Conservation (phyloP, 2,113 vertebrate genomes). For the Melierax canorus region DNA sequence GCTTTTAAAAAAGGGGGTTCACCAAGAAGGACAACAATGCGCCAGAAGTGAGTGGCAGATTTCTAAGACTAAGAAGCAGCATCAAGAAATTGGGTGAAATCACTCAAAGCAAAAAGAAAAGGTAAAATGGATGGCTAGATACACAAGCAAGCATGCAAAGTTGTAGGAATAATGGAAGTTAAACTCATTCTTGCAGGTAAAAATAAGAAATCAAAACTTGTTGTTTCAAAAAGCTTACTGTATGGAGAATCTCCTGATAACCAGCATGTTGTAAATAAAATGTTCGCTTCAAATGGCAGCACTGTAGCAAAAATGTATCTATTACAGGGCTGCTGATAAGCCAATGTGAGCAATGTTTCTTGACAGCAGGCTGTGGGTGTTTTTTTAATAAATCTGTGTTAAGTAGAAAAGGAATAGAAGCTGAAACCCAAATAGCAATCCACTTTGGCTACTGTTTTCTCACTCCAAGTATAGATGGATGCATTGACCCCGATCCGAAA, state of each 20-base stretch:
- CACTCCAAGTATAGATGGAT: neutral
- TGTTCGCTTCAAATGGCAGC: neutral
- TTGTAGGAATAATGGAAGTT: neutral
- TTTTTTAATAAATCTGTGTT: conserved; percentile 36
- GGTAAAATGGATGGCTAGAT: neutral
- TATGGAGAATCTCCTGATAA: neutral
- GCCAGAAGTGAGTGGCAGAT: neutral
- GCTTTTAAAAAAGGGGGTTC: neutral
- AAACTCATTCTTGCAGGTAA: neutral
- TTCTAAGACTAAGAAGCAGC: neutral
- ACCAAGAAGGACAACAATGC: neutral
- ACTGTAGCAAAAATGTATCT: neutral
- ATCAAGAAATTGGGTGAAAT: neutral
- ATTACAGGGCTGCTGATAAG: neutral
- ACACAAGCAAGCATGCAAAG: neutral
- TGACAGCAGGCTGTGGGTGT: neutral
- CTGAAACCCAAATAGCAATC: conserved; percentile 2
- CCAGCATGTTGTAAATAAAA: neutral
- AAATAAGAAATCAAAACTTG: neutral
- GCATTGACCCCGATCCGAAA: neutral
- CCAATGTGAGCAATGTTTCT: neutral
- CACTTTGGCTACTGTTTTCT: neutral
- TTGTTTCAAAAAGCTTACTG: neutral
- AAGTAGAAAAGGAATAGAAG: conserved; percentile 5
- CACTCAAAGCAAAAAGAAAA: neutral